Evolutionary conservation across 2,797 vertebrate genomes (phyloP).

Genomic region (Chaenodraco wilsoni): DNA sequence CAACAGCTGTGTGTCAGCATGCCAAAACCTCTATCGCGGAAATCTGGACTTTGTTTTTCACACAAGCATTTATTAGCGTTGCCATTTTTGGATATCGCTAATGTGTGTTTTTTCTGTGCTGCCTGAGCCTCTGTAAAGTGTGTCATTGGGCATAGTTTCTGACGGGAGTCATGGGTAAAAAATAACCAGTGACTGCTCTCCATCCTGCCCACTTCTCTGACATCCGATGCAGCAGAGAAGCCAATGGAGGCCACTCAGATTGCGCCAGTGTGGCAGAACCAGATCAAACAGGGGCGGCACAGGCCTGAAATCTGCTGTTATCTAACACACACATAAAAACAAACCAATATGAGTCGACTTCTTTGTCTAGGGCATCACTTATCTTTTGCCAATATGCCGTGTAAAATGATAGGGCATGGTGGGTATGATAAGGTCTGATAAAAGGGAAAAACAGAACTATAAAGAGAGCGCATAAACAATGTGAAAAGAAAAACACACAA

Average conservation of each 20-base stretch:
- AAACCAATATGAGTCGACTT: slow-evolving; percentile 28
- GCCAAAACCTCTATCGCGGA: slow-evolving; percentile 49
- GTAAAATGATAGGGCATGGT: slow-evolving; percentile 18
- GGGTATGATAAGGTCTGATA: slow-evolving; percentile 12
- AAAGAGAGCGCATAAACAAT: slow-evolving; percentile 19
- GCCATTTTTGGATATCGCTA: slow-evolving; percentile 76
- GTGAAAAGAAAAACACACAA: slow-evolving; percentile 28
- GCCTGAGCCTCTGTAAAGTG: slow-evolving; percentile 1
- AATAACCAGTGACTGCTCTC: slow-evolving; percentile 58
- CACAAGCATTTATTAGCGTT: slow-evolving; percentile 61
- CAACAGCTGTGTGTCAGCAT: slow-evolving; percentile 62
- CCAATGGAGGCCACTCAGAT: slow-evolving; percentile 31
- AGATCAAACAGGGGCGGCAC: slow-evolving; percentile 27
- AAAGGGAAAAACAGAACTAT: not conserved
- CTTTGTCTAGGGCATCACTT: slow-evolving; percentile 33
- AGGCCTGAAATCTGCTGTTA: not conserved
- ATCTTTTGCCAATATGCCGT: slow-evolving; percentile 14
- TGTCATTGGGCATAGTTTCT: slow-evolving; percentile 72
- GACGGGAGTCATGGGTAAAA: slow-evolving; percentile 68
- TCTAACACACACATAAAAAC: slow-evolving; percentile 46
- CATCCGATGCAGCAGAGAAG: slow-evolving; percentile 33
- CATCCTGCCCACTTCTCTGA: slow-evolving; percentile 41
- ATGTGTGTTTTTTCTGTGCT: slow-evolving; percentile 35
- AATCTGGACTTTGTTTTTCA: slow-evolving; percentile 66
- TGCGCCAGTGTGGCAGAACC: not conserved